Base-by-base conservation (phyloP, 2,113 vertebrate species). In the Orycteropus afer region DNA sequence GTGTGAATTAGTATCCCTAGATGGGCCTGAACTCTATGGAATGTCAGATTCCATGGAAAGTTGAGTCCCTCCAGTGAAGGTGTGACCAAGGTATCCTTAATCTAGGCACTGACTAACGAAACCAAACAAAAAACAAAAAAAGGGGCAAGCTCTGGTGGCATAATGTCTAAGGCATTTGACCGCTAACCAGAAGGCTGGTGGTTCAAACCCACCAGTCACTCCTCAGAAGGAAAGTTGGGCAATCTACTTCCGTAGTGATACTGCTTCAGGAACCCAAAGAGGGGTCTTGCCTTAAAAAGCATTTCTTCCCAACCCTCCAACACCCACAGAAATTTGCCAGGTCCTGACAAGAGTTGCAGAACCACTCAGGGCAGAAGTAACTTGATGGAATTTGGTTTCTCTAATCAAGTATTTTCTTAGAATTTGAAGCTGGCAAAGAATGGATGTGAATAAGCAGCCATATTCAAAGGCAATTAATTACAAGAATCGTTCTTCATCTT, bases 1-100 rank as follows among this genome's bases (percentile, higher is more conserved):
- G 69, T 51, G 80, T 91, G 55, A 96, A 45, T 96, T 86, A 86
- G 69, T 76, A 40, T 96, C 83, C 94, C 34, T 42, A 84, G 79
- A 17, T 86, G 86, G 76, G 78, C 17, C 42, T 61, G 63, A 93
- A 37, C 45, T 67, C 92, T 94, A 65, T 85, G 92, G 89, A 96
- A 90, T 95, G 79, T 93, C 55, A 94, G 34, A 55, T 63, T 94
- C 7, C 10, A 76, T 93, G 55, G 57, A 86, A 89, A 94, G 57
- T 7, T 94, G 84, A 97, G n/a, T 86, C 34, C 37, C 15, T 95
- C 51, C 47, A 87, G 57, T 82, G 80, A 93, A 94, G 86, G 71
- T 94, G 79, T 96, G 80, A 65, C 71, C 65, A 94, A 92, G 8
- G 20, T 71, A 95, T 77, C 55, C 34, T 59, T 86, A 90, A 93